Percentiles rank a stretch among this genome's conserved stretches.
Conservation (phyloP, 2,797 vertebrate genomes). For the Sebastes melanostomus region DNA sequence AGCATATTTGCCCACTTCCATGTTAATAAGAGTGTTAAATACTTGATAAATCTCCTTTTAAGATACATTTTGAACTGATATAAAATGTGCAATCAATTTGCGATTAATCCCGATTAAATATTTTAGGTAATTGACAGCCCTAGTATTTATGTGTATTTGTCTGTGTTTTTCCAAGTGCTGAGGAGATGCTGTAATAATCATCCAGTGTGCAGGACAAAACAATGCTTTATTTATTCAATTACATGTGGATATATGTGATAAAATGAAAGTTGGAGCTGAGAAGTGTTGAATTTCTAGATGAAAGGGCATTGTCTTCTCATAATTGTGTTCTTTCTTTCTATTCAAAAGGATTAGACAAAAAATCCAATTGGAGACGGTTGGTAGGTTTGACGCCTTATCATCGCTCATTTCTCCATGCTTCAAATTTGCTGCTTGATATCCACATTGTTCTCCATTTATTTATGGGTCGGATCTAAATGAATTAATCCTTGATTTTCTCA, state of each 20-base stretch:
- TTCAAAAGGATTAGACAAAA: constrained; percentile 47
- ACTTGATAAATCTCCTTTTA: background rate
- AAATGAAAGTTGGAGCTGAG: constrained; percentile 33
- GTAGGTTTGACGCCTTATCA: constrained; percentile 43
- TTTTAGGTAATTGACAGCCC: background rate
- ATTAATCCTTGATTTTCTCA: constrained; percentile 22
- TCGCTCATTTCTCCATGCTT: constrained; percentile 29
- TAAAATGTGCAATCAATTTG: background rate
- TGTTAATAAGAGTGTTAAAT: background rate
- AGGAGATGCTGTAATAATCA: background rate
- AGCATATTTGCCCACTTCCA: background rate
- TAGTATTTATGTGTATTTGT: background rate
- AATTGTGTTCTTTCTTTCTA: constrained; percentile 46
- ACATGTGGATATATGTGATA: background rate
- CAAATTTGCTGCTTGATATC: constrained; percentile 52
- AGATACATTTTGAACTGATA: background rate
- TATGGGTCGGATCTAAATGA: constrained; percentile 39
- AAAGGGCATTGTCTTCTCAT: constrained; percentile 43
- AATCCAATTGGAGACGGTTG: constrained; percentile 49
- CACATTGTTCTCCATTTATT: constrained; percentile 46
- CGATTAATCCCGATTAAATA: background rate
- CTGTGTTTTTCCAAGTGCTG: background rate
- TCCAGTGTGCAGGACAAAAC: constrained; percentile 1
- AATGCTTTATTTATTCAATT: constrained; percentile 19
- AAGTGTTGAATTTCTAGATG: constrained; percentile 42